A percentile compares a stretch with the other conserved stretches of the same genome.
phyloP scores from a whole-genome alignment of 2,888 invertebrate species.

The Drosophila stalkeri region DNA sequence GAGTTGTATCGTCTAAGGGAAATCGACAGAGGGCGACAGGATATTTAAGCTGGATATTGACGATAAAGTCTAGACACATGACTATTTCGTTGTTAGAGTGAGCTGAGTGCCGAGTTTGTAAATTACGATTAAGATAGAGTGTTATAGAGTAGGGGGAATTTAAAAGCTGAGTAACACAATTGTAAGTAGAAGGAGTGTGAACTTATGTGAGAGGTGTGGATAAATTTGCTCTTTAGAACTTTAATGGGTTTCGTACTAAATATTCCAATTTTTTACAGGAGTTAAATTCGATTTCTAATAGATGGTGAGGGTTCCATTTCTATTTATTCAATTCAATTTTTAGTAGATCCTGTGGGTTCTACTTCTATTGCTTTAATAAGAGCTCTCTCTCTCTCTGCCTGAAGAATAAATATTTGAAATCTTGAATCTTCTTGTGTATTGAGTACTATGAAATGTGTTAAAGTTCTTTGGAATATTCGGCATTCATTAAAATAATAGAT shows the following conservation, averaged over 20 bases:
- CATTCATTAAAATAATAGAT: too few relatives aligned
- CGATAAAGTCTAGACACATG: slow-evolving; percentile 12
- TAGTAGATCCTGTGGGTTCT: too few relatives aligned
- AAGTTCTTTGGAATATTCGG: too few relatives aligned
- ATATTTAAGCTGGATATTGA: not conserved
- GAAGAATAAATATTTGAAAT: not conserved
- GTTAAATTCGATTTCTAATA: not conserved
- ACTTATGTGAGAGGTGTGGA: too few relatives aligned
- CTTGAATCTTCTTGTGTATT: not conserved
- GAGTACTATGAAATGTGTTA: not conserved
- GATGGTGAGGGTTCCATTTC: not conserved
- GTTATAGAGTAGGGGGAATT: not conserved
- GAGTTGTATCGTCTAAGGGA: slow-evolving; percentile 4
- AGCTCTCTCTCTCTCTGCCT: not conserved
- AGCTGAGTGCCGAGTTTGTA: not conserved
- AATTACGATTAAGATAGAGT: not conserved
- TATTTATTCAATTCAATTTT: not conserved
- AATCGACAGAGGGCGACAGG: not conserved
- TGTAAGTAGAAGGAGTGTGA: not conserved
- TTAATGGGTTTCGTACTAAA: not conserved
- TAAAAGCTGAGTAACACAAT: not conserved
- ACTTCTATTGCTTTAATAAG: not conserved
- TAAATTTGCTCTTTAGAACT: too few relatives aligned
- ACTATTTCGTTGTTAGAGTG: not conserved
- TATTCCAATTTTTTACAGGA: not conserved